A percentile compares a stretch with the other conserved stretches of the same genome.
Conservation (phyloP, 2,113 vertebrate species). For the Speoplatyrhinus poulsoni region DNA sequence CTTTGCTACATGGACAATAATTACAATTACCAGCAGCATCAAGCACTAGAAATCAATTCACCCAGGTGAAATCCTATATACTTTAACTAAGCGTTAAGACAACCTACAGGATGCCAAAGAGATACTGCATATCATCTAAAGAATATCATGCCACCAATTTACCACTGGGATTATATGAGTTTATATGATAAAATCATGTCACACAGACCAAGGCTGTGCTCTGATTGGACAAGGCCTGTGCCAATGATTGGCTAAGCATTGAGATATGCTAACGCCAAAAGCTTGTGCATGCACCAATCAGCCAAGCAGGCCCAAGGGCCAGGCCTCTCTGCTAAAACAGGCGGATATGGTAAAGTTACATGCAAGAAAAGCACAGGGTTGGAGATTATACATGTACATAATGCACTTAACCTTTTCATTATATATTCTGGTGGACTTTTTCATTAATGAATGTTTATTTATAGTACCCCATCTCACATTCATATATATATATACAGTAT, state of each 20-base stretch:
- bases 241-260: constrained; percentile 25
- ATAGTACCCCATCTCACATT: constrained; percentile 19
- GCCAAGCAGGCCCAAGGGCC: constrained; percentile 52
- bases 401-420: constrained; percentile 13
- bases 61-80: constrained; percentile 39
- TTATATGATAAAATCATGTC: constrained; percentile 38
- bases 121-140: constrained; percentile 61
- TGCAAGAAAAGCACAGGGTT: constrained; percentile 60
- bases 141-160: constrained; percentile 67
- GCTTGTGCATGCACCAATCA: constrained; percentile 68
- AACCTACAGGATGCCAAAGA: constrained; percentile 61
- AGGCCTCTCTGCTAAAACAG: constrained; percentile 56
- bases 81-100: constrained; percentile 59
- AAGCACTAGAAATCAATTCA: constrained; percentile 41
- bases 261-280: constrained; percentile 45
- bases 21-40: constrained; percentile 48
- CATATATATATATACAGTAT: constrained; percentile 6
- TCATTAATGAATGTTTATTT: constrained; percentile 48
- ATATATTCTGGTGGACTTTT: constrained; percentile 27
- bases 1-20: constrained; percentile 39
- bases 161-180: constrained; percentile 59
- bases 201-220: constrained; percentile 34
- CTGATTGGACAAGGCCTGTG: constrained; percentile 37
- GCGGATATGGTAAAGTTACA: constrained; percentile 61
- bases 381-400: constrained; percentile 19